Evolutionary conservation across 2,113 vertebrate genomes (phyloP).

Genomic region (Butorides virescens): DNA sequence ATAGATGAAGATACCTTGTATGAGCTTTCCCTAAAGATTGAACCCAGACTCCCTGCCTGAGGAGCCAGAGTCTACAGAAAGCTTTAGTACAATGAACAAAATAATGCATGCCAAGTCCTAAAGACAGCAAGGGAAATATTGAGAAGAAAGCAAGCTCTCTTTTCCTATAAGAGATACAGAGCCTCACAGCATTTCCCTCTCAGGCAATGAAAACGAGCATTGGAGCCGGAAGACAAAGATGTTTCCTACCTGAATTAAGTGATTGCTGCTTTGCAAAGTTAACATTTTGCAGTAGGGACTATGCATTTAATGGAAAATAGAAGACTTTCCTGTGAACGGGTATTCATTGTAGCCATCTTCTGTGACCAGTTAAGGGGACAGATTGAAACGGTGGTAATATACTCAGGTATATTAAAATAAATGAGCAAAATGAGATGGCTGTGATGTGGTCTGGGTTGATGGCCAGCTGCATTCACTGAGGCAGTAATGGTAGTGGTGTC

Average conservation of each 20-base stretch:
- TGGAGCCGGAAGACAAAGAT: conserved; percentile 22
- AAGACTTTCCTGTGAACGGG: background rate
- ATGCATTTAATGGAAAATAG: background rate
- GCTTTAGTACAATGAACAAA: conserved; percentile 19
- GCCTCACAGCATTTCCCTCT: conserved; percentile 46
- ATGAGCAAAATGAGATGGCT: background rate
- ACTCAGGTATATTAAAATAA: background rate
- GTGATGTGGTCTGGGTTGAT: background rate
- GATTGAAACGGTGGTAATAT: background rate
- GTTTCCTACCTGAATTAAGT: background rate
- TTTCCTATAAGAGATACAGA: conserved; percentile 36
- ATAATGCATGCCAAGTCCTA: conserved; percentile 44
- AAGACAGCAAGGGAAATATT: background rate
- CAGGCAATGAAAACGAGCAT: background rate
- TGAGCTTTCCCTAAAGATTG: conserved; percentile 94
- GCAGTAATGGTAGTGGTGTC: background rate
- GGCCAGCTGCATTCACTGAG: background rate
- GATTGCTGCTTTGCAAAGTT: background rate
- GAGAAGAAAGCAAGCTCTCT: conserved; percentile 27
- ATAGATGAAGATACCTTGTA: conserved; percentile 98
- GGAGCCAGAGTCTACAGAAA: background rate
- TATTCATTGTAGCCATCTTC: background rate
- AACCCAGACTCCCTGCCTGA: conserved; percentile 97
- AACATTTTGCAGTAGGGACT: background rate
- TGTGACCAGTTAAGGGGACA: background rate